These are phyloP conservation scores for Laticauda laticaudata DNA, from an alignment of 2,113 vertebrate genomes.

Conservation along the genomic window DNA sequence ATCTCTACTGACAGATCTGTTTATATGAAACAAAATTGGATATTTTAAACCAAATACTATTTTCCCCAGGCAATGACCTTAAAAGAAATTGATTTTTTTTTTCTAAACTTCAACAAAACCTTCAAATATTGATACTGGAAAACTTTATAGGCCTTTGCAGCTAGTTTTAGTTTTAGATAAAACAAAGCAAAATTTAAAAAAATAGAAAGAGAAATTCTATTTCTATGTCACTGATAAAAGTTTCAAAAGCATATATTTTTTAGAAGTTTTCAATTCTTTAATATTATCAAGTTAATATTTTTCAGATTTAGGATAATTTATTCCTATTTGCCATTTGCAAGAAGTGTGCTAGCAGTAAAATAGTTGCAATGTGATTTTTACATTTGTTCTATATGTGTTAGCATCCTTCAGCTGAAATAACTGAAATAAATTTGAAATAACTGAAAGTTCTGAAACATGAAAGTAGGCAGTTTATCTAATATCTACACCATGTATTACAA, in stretches of 20 bases:
- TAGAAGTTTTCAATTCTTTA: not conserved
- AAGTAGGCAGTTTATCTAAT: not conserved
- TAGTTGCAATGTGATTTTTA: not conserved
- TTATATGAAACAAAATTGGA: slow-evolving; percentile 35
- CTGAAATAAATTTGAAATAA: not conserved
- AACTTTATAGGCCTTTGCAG: not conserved
- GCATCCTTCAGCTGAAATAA: slow-evolving; percentile 6
- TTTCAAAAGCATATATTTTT: not conserved
- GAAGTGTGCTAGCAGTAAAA: not conserved
- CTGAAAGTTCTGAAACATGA: not conserved
- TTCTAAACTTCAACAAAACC: slow-evolving; percentile 16
- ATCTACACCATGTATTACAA: not conserved
- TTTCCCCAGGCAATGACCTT: slow-evolving; percentile 19
- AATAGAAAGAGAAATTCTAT: not conserved
- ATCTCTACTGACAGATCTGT: slow-evolving; percentile 22
- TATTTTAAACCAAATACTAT: slow-evolving; percentile 17
- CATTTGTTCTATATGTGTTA: not conserved
- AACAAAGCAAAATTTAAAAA: not conserved
- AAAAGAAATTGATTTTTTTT: slow-evolving; percentile 25
- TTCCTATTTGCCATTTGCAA: not conserved
- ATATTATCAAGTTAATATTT: not conserved
- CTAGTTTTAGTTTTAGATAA: slow-evolving; percentile 4
- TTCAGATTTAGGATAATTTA: not conserved
- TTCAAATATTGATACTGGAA: slow-evolving; percentile 37
- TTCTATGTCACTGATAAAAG: not conserved